Conservation (phyloP, 2,797 vertebrate genomes). For the Coendou prehensilis region DNA sequence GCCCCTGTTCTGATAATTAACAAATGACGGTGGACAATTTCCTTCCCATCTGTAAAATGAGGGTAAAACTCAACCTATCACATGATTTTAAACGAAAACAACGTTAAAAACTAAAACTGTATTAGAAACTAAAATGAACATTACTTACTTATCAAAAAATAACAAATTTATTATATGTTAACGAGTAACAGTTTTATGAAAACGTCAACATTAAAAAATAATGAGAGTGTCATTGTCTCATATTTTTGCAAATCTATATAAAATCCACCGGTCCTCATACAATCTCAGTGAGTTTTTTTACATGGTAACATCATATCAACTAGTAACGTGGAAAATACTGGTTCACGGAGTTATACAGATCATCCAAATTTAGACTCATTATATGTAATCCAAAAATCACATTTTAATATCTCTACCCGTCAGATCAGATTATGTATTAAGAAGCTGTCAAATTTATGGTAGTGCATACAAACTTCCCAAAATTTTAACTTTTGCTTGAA, state of each 20-base stretch:
- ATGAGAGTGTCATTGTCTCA: background rate
- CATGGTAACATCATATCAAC: background rate
- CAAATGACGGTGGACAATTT: background rate
- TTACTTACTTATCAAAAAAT: background rate
- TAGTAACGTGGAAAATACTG: background rate
- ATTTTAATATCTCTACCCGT: background rate
- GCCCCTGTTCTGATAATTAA: background rate
- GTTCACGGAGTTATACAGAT: background rate
- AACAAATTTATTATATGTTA: background rate
- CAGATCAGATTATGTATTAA: background rate
- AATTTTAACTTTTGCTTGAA: slow-evolving; percentile 21
- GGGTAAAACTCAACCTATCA: background rate
- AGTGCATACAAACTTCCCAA: background rate
- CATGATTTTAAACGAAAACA: background rate
- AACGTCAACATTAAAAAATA: background rate
- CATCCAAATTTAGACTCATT: slow-evolving; percentile 10
- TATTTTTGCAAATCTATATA: slow-evolving; percentile 20
- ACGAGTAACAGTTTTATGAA: background rate
- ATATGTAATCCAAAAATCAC: slow-evolving; percentile 28
- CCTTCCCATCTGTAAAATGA: background rate
- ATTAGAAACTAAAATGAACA: background rate
- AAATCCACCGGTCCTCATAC: background rate
- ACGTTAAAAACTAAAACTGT: background rate
- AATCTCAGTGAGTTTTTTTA: background rate
- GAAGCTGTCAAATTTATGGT: background rate